These are phyloP conservation scores for Achroia grisella DNA, from an alignment of 1,140 invertebrate genomes.

Conservation along the genomic window DNA sequence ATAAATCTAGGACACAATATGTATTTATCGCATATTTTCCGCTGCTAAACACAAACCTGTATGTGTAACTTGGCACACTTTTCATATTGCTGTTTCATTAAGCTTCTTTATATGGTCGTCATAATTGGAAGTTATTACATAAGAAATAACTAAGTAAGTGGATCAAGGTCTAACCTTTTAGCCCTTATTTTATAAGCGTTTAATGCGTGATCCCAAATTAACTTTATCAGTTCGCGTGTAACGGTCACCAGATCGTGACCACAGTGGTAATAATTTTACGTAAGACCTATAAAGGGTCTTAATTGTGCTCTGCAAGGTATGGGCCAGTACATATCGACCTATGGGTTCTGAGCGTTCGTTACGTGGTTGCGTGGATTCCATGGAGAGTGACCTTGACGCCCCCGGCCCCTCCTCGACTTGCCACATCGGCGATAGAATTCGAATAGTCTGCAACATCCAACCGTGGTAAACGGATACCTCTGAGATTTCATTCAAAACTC, in stretches of 20 bases:
- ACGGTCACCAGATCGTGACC: slow-evolving; percentile 25
- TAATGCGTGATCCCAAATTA: slow-evolving; percentile 49
- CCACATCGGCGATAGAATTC: slow-evolving; percentile 47
- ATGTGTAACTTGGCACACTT: slow-evolving; percentile 8
- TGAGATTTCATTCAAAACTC: slow-evolving; percentile 19
- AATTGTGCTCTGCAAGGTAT: slow-evolving; percentile 5
- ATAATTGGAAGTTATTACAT: slow-evolving; percentile 6
- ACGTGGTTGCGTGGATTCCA: slow-evolving; percentile 55
- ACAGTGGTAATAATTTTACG: slow-evolving; percentile 48
- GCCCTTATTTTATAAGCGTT: slow-evolving; percentile 38
- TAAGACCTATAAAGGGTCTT: slow-evolving; percentile 44
- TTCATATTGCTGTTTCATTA: slow-evolving; percentile 5
- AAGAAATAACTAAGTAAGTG: slow-evolving; percentile 13
- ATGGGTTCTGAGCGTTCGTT: slow-evolving; percentile 31
- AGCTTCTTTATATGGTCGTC: slow-evolving; percentile 1
- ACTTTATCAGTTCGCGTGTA: slow-evolving; percentile 45
- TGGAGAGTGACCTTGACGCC: slow-evolving; percentile 58
- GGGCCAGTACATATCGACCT: slow-evolving; percentile 36
- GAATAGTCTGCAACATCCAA: slow-evolving; percentile 45
- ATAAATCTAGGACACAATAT: too few relatives aligned
- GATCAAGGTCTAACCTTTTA: slow-evolving; percentile 39
- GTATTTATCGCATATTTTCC: too few relatives aligned
- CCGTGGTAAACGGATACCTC: slow-evolving; percentile 42
- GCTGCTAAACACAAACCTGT: too few relatives aligned
- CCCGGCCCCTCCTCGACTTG: slow-evolving; percentile 24